Evolutionary conservation across 2,888 invertebrate species (phyloP).

Genomic region (Rotaria sp.): DNA sequence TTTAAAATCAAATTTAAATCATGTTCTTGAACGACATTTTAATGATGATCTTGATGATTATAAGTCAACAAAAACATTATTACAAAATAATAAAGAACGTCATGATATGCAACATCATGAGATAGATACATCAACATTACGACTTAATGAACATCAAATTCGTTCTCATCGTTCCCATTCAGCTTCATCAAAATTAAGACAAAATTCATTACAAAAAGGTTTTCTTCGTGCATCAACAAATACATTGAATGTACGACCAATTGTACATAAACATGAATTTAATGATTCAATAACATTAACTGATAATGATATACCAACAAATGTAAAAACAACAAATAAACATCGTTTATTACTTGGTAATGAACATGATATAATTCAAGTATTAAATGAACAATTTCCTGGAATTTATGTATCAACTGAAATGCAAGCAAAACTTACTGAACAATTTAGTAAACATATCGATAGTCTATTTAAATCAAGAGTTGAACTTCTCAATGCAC

Average conservation of each 20-base stretch:
- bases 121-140: background rate
- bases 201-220: background rate
- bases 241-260: background rate
- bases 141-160: background rate
- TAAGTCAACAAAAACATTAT: conserved; percentile 4
- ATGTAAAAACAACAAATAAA: background rate
- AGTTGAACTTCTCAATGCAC: conserved; percentile 3
- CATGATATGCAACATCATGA: conserved; percentile 4
- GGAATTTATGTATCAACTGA: background rate
- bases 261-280: background rate
- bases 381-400: conserved; percentile 27
- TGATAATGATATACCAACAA: background rate
- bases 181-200: background rate
- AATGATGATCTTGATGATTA: conserved; percentile 30
- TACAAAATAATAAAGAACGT: background rate
- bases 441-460: conserved; percentile 30
- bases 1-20: background rate
- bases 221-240: conserved; percentile 7
- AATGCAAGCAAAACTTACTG: conserved; percentile 18
- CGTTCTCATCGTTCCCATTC: background rate
- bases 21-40: conserved; percentile 7
- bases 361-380: background rate
- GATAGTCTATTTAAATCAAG: conserved; percentile 16
- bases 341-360: conserved; percentile 24
- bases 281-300: background rate